A percentile compares a stretch with the other conserved stretches of the same genome.
Conservation (phyloP, 2,888 invertebrate genomes). For the Pocota personata region DNA sequence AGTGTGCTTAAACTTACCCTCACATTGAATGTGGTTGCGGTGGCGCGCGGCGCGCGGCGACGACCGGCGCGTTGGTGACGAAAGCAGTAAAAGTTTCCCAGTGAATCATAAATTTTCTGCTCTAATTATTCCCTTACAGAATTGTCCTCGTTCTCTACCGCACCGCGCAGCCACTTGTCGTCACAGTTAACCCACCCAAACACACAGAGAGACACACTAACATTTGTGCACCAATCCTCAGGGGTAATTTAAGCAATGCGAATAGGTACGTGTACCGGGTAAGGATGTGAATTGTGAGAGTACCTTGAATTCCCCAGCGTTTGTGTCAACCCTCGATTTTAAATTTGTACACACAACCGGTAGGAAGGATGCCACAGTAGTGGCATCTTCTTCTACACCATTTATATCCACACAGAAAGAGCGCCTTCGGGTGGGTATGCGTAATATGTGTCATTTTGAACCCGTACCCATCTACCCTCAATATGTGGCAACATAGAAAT, state of each 20-base stretch:
- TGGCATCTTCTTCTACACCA: conserved; percentile 30
- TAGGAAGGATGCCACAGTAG: conserved; percentile 29
- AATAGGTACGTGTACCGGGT: conserved; percentile 11
- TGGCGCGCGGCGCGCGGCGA: background rate
- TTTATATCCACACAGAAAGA: conserved; percentile 3
- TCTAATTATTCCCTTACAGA: conserved; percentile 71
- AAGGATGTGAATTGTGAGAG: conserved; percentile 15
- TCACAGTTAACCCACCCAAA: conserved; percentile 20
- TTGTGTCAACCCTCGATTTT: conserved; percentile 53
- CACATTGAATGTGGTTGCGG: background rate
- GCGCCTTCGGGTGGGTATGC: background rate
- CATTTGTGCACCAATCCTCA: conserved; percentile 58
- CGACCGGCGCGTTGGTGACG: conserved; percentile 40
- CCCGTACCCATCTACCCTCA: background rate
- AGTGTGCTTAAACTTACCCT: conserved; percentile 46
- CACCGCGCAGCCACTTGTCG: conserved; percentile 44
- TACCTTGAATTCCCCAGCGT: conserved; percentile 55
- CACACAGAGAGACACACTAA: conserved; percentile 17
- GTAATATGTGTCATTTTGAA: conserved; percentile 25
- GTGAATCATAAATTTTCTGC: conserved; percentile 73
- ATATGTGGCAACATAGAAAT: conserved; percentile 8
- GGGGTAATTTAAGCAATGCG: conserved; percentile 60
- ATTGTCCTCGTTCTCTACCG: conserved; percentile 53
- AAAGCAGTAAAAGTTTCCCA: conserved; percentile 48
- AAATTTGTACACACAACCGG: conserved; percentile 34